These are phyloP conservation scores for Chlorodrepanis virens DNA, from an alignment of 2,113 vertebrate species.

Conservation along the genomic window DNA sequence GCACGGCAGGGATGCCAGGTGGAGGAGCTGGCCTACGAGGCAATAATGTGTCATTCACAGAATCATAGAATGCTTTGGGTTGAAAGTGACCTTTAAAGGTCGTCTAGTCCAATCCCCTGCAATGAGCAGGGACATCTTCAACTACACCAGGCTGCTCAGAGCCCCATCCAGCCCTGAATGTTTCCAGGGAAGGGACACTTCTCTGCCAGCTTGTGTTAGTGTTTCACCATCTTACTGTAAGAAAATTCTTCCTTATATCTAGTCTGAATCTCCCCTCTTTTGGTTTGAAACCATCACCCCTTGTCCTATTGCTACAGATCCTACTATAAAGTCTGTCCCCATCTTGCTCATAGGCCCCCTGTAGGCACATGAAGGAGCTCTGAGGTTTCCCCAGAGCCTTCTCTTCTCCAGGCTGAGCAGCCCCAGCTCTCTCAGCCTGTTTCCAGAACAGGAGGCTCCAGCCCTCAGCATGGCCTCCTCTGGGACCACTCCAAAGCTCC, in stretches of 20 bases:
- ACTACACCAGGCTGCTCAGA: background rate
- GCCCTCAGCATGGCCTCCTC: background rate
- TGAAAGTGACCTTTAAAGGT: background rate
- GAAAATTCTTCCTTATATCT: background rate
- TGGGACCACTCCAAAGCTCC: background rate
- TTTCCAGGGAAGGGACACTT: background rate
- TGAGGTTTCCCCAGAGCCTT: background rate
- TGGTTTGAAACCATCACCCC: background rate
- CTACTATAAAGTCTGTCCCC: background rate
- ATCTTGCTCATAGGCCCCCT: background rate
- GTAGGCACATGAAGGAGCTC: rapidly evolving
- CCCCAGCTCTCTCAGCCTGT: background rate
- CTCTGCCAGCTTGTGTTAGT: background rate
- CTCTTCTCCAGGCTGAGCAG: background rate
- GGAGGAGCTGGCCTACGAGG: background rate
- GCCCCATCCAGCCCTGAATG: background rate
- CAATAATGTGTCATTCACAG: background rate
- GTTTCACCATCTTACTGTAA: rapidly evolving
- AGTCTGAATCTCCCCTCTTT: background rate
- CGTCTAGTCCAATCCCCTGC: background rate
- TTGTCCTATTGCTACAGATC: background rate
- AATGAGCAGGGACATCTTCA: background rate
- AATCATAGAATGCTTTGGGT: background rate
- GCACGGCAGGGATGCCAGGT: background rate
- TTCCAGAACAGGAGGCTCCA: background rate